Evolutionary conservation across 2,888 invertebrate species (phyloP).

Genomic region (Odontomyia ornata): DNA sequence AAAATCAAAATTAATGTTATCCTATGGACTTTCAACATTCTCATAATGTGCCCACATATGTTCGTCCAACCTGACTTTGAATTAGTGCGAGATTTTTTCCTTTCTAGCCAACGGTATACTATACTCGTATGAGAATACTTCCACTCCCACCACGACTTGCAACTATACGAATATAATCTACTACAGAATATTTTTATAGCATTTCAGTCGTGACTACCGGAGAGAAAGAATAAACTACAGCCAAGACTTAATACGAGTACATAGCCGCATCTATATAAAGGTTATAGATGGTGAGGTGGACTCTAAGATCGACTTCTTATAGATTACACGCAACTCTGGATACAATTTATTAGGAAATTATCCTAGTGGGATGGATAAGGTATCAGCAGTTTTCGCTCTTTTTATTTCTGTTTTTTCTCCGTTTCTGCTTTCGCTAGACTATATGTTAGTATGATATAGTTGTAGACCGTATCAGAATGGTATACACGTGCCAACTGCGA

Average conservation of each 20-base stretch:
- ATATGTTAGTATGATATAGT: background rate
- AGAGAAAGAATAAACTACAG: background rate
- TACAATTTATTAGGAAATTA: conserved; percentile 37
- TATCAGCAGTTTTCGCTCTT: conserved; percentile 4
- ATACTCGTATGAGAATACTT: too few relatives aligned
- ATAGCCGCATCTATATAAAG: too few relatives aligned
- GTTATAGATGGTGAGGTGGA: background rate
- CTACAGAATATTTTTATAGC: background rate
- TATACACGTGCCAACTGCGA: conserved; percentile 29
- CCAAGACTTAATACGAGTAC: background rate
- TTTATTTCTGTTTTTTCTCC: background rate
- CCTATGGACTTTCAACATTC: conserved; percentile 20
- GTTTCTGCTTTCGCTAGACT: background rate
- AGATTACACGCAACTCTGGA: conserved; percentile 5
- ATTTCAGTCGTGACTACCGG: background rate
- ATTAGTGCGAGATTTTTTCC: background rate
- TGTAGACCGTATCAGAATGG: background rate
- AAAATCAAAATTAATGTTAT: conserved; percentile 49
- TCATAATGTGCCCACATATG: conserved; percentile 12
- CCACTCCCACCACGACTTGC: background rate
- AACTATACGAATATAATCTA: background rate
- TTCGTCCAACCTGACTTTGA: background rate
- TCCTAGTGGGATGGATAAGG: background rate
- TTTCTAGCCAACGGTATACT: background rate
- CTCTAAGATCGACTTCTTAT: conserved; percentile 9